These are phyloP conservation scores for Sebastes variabilis DNA, from an alignment of 2,797 vertebrate species.

Conservation along the genomic window DNA sequence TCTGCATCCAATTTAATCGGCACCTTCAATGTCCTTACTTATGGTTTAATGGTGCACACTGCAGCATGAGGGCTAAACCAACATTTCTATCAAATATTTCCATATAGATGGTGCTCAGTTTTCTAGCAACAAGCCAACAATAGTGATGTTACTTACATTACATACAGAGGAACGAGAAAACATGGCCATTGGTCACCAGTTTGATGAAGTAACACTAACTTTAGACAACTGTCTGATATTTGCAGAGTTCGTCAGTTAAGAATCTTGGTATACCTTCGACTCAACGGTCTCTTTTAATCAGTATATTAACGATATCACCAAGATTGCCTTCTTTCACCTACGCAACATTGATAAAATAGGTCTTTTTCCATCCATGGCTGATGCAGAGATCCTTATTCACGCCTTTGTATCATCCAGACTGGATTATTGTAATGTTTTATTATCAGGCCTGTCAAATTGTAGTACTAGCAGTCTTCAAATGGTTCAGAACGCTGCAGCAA, in stretches of 20 bases:
- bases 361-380: no score
- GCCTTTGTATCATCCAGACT: no score
- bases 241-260: no score
- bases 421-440: no score
- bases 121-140: not conserved
- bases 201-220: not conserved
- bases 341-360: accelerated
- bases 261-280: no score
- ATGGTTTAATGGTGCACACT: not conserved
- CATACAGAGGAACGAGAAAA: not conserved
- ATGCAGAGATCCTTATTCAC: no score
- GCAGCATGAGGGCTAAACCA: not conserved
- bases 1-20: not conserved
- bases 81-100: not conserved
- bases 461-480: no score
- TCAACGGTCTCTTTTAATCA: no score
- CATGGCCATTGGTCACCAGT: not conserved
- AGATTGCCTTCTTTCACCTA: no score
- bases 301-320: no score
- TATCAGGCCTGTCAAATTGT: no score
- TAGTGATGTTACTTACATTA: not conserved
- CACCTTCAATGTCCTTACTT: not conserved
- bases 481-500: no score
- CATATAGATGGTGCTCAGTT: not conserved
- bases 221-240: not conserved